Percentiles rank a stretch among this genome's conserved stretches.
These are phyloP conservation scores for Vanessa tameamea DNA, from an alignment of 1,140 invertebrate genomes.

Conservation along the genomic window DNA sequence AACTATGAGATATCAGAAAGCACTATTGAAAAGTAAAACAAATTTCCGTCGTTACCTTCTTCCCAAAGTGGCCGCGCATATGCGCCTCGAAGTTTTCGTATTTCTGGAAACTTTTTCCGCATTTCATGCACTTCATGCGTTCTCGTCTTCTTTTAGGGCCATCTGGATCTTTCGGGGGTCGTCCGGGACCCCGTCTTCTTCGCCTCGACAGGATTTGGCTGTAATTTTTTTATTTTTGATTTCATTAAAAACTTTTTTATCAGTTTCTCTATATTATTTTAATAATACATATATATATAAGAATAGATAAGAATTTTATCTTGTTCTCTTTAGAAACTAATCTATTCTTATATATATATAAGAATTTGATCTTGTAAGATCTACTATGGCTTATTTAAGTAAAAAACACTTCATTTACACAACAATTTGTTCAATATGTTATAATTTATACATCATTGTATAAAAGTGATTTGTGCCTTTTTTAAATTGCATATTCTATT, in stretches of 20 bases:
- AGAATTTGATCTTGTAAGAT: too few relatives aligned
- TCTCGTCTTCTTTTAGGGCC: constrained; percentile 48
- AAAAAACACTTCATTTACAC: too few relatives aligned
- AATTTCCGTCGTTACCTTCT: constrained; percentile 59
- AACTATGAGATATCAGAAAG: not conserved
- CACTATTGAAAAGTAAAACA: not conserved
- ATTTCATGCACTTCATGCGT: constrained; percentile 76
- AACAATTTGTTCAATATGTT: too few relatives aligned
- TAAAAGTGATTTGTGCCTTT: too few relatives aligned
- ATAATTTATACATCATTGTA: too few relatives aligned
- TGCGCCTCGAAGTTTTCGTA: constrained; percentile 79
- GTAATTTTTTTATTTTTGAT: constrained; percentile 9
- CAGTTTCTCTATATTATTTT: not conserved
- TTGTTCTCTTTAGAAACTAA: too few relatives aligned
- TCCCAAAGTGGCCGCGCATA: constrained; percentile 77
- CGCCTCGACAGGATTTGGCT: constrained; percentile 44
- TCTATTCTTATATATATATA: too few relatives aligned
- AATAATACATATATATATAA: too few relatives aligned
- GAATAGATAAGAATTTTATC: too few relatives aligned
- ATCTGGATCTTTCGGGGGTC: constrained; percentile 43
- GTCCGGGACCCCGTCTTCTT: constrained; percentile 41
- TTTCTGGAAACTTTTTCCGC: constrained; percentile 76
- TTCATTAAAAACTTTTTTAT: too few relatives aligned
- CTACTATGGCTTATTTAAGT: too few relatives aligned
- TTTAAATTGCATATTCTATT: too few relatives aligned